phyloP scores from a whole-genome alignment of 2,888 invertebrate species.

The Sminthurinus aureus region DNA sequence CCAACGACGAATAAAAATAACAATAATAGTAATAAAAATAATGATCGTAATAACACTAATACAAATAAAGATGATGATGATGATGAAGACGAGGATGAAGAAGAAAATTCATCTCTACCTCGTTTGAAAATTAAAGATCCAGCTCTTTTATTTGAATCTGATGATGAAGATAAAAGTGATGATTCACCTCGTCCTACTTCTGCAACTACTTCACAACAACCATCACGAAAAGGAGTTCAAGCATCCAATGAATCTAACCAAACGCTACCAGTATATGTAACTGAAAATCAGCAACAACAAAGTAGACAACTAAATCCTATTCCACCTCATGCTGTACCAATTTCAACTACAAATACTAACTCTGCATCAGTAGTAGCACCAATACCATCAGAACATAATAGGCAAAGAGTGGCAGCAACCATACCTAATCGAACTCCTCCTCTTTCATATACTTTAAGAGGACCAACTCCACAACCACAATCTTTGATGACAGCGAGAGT shows the following conservation, averaged over 20 bases:
- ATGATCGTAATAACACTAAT: too few species aligned
- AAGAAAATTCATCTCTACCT: neutral
- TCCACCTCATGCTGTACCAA: too few species aligned
- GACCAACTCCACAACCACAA: too few species aligned
- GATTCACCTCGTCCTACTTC: neutral
- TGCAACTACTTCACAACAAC: neutral
- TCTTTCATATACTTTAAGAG: too few species aligned
- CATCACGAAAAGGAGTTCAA: neutral
- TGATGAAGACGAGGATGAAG: slow-evolving; percentile 10
- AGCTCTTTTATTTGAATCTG: slow-evolving; percentile 16
- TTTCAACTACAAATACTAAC: too few species aligned
- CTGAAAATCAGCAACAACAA: neutral
- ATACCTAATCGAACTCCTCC: too few species aligned
- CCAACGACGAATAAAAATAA: too few species aligned
- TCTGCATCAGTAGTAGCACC: too few species aligned
- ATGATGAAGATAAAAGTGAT: slow-evolving; percentile 1
- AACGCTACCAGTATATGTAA: neutral
- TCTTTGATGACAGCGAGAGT: neutral
- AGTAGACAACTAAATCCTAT: too few species aligned
- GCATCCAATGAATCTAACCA: neutral
- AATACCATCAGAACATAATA: too few species aligned
- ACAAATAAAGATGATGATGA: neutral
- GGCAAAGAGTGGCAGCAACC: too few species aligned
- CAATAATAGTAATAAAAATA: too few species aligned
- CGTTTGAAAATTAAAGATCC: slow-evolving; percentile 4